phyloP scores from a whole-genome alignment of 2,797 vertebrate species.

The Anisognathus igniventris region DNA sequence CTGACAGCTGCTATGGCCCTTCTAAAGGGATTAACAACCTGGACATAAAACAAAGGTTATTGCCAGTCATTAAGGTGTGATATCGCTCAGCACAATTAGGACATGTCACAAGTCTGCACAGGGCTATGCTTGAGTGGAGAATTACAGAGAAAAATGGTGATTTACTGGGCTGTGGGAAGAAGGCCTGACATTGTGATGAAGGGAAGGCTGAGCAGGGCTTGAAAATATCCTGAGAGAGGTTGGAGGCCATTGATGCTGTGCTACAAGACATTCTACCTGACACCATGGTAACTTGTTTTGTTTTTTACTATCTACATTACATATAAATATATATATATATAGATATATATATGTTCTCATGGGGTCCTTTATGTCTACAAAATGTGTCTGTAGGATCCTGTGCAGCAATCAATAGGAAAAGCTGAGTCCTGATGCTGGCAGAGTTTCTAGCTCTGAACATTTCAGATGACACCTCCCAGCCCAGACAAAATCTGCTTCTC shows the following conservation, averaged over 20 bases:
- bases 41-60: conserved; percentile 39
- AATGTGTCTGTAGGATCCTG: neutral
- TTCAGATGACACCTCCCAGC: neutral
- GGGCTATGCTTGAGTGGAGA: neutral
- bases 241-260: neutral
- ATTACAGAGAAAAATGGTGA: conserved; percentile 2
- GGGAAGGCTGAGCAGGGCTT: neutral
- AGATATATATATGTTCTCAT: neutral
- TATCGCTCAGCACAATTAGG: neutral
- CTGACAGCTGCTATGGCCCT: conserved; percentile 3
- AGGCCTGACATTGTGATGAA: neutral
- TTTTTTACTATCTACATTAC: neutral
- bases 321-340: too few relatives aligned
- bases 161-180: neutral
- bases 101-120: neutral
- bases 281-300: neutral
- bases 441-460: neutral
- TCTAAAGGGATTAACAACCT: conserved; percentile 58
- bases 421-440: neutral
- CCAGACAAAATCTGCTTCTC: neutral
- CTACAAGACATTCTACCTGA: neutral
- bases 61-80: conserved; percentile 31
- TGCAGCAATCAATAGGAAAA: neutral
- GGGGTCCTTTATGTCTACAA: neutral
- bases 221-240: neutral